These are phyloP conservation scores for Tetraodon nigroviridis DNA, from an alignment of 2,113 vertebrate species.

Conservation along the genomic window DNA sequence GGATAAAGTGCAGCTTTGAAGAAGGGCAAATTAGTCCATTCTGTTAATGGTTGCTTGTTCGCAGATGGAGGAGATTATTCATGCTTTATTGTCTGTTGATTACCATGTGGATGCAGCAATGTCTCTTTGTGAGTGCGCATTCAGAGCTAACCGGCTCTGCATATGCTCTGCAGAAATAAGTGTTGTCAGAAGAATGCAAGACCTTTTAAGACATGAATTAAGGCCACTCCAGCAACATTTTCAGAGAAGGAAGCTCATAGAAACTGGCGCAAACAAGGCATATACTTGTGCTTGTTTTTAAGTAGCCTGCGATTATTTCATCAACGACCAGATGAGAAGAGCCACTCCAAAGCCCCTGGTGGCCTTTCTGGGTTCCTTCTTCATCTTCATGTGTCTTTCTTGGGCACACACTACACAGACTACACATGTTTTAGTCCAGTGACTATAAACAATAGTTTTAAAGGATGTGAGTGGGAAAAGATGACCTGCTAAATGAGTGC, in stretches of 20 bases:
- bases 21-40: constrained; percentile 34
- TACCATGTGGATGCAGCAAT: constrained; percentile 61
- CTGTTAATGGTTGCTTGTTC: constrained; percentile 62
- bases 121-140: constrained; percentile 41
- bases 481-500: background rate
- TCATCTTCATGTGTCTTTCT: constrained; percentile 10
- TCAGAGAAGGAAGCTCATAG: constrained; percentile 15
- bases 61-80: constrained; percentile 49
- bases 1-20: constrained; percentile 48
- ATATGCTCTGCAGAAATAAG: constrained; percentile 32
- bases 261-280: constrained; percentile 31
- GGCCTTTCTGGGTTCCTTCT: constrained; percentile 14
- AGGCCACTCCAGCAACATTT: constrained; percentile 58
- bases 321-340: constrained; percentile 15
- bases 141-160: constrained; percentile 30
- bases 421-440: background rate
- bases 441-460: background rate
- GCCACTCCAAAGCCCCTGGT: constrained; percentile 3
- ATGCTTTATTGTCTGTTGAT: constrained; percentile 56
- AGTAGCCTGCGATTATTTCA: constrained; percentile 8
- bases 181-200: constrained; percentile 43
- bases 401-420: background rate
- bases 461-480: background rate
- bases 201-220: constrained; percentile 50
- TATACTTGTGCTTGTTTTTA: constrained; percentile 19